Evolutionary conservation across 1,140 invertebrate species (phyloP), one percentile per base, ranked within the genome.

Genomic region (Saccostrea cuccullata): DNA sequence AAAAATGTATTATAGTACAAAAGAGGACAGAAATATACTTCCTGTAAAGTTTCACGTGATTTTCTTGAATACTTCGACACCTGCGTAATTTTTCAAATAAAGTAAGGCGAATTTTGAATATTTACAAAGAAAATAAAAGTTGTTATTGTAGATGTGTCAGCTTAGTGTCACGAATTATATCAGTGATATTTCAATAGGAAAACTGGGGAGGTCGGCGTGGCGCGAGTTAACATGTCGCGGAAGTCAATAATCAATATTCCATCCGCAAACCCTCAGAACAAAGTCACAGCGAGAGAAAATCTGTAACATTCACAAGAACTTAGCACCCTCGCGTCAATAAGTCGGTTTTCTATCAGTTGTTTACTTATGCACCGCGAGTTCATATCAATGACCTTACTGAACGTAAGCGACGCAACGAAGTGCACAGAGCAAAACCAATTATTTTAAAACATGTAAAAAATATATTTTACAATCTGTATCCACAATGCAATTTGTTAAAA

Each of bases 141-240:
- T 77, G 70, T 77, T 30, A 17, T 77, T 15, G 70, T 77, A 77
- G 30, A 77, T 77, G 23, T 30, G 70, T 30, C 70, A 77, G 26
- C 30, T 26, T 6, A 77, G 11, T 77, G 70, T 36, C 70, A 30
- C 12, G 70, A 77, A 36, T 11, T 30, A 12, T 77, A 36, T 77
- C 26, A 77, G 26, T 77, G 26, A 15, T 13, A 77, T 4, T 8
- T 15, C 3, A 26, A 77, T 13, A 36, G 30, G 26, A 15, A 36
- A 64, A n/a, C 5, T 6, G 15, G 30, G 30, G 58, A 17, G n/a
- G 17, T 8, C 15, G n/a, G 58, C 15, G 17, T 64, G 17, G 13
- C 17, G 30, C 17, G 5, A 47, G 13, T 17, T 17, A 20, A 64
- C 58, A 64, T 64, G 5, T 64, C 58, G 58, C 58, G 47, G 47